phyloP scores from a whole-genome alignment of 1,140 invertebrate genomes.

The Drosophila ercepeae region DNA sequence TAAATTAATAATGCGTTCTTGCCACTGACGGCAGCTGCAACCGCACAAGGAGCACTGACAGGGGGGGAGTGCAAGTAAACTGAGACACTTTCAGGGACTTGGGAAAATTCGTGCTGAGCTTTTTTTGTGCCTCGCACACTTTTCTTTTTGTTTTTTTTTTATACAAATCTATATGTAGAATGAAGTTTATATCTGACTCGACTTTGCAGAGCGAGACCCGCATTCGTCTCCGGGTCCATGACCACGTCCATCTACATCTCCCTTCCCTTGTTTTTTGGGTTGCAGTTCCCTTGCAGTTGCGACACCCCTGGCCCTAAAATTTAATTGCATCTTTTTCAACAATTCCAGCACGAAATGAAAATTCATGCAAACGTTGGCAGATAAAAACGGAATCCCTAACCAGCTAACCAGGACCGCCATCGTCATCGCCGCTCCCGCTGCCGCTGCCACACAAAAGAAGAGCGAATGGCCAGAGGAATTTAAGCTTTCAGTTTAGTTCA shows the following conservation, averaged over 20 bases:
- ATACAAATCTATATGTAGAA: slow-evolving; percentile 2
- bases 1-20: slow-evolving; percentile 82
- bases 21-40: slow-evolving; percentile 79
- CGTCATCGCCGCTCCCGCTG: neutral
- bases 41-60: slow-evolving; percentile 45
- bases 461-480: slow-evolving; percentile 64
- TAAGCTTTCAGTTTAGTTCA: slow-evolving; percentile 82
- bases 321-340: slow-evolving; percentile 82
- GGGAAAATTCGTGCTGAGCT: slow-evolving; percentile 32
- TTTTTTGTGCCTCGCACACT: slow-evolving; percentile 15
- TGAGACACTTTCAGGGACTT: slow-evolving; percentile 48
- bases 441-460: slow-evolving; percentile 8
- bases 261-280: neutral
- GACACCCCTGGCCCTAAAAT: slow-evolving; percentile 65
- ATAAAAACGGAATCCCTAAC: slow-evolving; percentile 41
- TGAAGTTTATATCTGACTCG: slow-evolving; percentile 3
- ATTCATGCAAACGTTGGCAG: slow-evolving; percentile 74
- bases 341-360: slow-evolving; percentile 79
- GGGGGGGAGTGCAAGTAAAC: slow-evolving; percentile 1
- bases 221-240: slow-evolving; percentile 29
- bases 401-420: neutral
- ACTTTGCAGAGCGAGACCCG: slow-evolving; percentile 3
- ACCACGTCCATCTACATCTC: slow-evolving; percentile 38
- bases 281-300: neutral
- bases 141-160: neutral